phyloP scores from a whole-genome alignment of 2,113 vertebrate genomes.

The Colistium nudipinnis region DNA sequence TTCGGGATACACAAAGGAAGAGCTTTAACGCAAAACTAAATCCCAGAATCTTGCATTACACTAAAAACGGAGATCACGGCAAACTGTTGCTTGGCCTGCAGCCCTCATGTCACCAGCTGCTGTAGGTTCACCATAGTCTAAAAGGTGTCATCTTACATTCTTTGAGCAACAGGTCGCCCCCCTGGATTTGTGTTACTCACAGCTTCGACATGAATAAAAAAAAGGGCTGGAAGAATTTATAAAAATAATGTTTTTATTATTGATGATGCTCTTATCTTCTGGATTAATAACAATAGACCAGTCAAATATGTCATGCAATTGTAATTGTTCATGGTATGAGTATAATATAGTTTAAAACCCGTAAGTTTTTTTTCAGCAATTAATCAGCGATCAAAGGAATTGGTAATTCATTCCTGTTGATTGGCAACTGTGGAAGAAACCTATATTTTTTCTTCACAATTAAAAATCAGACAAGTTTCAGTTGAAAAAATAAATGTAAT shows the following conservation, averaged over 20 bases:
- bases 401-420: background rate
- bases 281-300: no score
- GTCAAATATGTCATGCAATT: no score
- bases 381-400: background rate
- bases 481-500: background rate
- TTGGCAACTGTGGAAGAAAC: background rate
- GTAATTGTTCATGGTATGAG: no score
- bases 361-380: background rate
- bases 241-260: background rate
- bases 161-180: constrained; percentile 22
- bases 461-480: background rate
- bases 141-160: constrained; percentile 42
- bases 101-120: constrained; percentile 41
- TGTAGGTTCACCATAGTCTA: background rate
- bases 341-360: no score
- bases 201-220: background rate
- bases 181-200: background rate
- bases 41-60: constrained; percentile 1
- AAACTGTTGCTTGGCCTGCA: background rate
- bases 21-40: background rate
- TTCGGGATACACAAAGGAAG: background rate
- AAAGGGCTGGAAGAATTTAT: no score
- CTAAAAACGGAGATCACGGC: background rate
- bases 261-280: no score
- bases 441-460: background rate